These are phyloP conservation scores for Exocentrus adspersus DNA, from an alignment of 2,888 invertebrate genomes.

Conservation along the genomic window DNA sequence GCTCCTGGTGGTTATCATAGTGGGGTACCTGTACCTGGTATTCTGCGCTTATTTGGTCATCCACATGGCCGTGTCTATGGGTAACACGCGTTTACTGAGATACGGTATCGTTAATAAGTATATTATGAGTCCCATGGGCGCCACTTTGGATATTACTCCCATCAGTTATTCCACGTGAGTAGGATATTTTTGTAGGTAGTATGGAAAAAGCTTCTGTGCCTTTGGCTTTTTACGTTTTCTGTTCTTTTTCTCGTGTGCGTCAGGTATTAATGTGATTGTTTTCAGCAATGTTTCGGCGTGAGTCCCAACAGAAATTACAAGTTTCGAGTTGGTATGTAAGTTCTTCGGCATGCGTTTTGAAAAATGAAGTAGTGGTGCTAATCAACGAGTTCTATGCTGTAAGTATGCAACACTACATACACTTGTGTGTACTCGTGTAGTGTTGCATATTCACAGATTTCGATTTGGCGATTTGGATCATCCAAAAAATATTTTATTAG, in stretches of 20 bases:
- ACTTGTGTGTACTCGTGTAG: no score
- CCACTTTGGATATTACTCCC: constrained; percentile 66
- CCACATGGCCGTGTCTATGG: constrained; percentile 77
- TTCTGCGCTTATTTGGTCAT: constrained; percentile 81
- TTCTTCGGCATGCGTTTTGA: background rate
- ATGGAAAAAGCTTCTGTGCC: no score
- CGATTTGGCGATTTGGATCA: no score
- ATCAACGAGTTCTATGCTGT: no score
- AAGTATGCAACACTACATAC: no score
- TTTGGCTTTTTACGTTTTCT: background rate
- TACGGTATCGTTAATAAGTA: constrained; percentile 69
- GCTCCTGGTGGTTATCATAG: constrained; percentile 66
- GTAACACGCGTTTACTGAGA: constrained; percentile 66
- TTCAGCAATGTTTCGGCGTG: constrained; percentile 7
- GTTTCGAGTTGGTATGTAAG: no score
- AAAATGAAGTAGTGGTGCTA: no score
- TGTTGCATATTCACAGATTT: no score
- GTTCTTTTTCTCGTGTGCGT: background rate
- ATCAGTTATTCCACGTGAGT: constrained; percentile 70
- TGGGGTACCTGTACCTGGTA: constrained; percentile 73
- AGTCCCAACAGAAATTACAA: background rate
- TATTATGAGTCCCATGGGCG: constrained; percentile 66
- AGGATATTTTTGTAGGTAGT: background rate
- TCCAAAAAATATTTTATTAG: no score
- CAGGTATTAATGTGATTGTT: constrained; percentile 2